These are phyloP conservation scores for Mormyrus iriodes DNA, from an alignment of 2,113 vertebrate genomes.

Conservation along the genomic window DNA sequence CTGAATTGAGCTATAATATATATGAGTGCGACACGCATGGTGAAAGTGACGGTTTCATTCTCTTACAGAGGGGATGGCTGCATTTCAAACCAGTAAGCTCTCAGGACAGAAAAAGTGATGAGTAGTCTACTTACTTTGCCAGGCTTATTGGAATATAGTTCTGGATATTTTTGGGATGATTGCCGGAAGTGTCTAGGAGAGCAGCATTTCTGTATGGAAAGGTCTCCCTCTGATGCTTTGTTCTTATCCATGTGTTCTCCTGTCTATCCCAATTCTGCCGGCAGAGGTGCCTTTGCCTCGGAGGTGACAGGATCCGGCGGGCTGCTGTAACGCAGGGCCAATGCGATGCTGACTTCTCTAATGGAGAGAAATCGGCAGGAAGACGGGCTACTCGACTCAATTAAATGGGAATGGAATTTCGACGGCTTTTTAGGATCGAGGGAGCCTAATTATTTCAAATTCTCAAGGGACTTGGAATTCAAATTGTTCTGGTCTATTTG, in stretches of 20 bases:
- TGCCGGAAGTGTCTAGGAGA: neutral
- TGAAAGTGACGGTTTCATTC: neutral
- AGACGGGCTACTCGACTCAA: neutral
- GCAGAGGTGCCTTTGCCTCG: neutral
- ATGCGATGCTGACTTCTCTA: neutral
- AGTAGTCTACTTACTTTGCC: neutral
- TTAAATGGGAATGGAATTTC: neutral
- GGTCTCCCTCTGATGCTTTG: neutral
- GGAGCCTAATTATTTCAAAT: neutral
- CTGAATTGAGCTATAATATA: neutral
- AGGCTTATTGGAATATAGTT: neutral
- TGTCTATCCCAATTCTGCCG: neutral
- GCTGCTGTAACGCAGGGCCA: neutral
- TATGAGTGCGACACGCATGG: neutral
- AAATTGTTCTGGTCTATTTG: neutral
- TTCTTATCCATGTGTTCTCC: neutral
- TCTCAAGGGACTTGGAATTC: neutral
- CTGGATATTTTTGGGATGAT: neutral
- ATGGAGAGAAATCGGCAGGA: neutral
- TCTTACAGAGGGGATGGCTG: neutral
- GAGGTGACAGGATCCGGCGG: neutral
- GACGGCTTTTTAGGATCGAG: neutral
- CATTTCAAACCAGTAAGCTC: neutral
- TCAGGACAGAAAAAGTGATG: neutral
- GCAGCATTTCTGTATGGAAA: neutral